Base-by-base conservation (phyloP, 2,797 vertebrate species). In the Premnoplex brunnescens region DNA sequence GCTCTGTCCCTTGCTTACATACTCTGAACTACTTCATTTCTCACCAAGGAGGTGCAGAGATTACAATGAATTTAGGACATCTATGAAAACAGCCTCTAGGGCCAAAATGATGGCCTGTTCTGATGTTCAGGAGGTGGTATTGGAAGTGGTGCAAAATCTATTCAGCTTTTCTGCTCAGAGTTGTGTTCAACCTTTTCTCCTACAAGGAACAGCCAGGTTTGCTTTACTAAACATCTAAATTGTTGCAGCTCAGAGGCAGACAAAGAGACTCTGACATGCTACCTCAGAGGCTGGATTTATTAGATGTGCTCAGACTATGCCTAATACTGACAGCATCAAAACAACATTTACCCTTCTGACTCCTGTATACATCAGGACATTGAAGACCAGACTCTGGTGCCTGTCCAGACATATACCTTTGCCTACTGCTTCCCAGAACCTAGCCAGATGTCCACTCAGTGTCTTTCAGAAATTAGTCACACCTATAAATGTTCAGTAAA, bases 381-480 rank as follows among this genome's bases (percentile, higher is more conserved):
- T 86, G 88, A 95, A 95, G 73, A 90, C 43, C 69, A 81, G 85
- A 81, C 79, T 94, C 68, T 20, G 1, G 10, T 86, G 18, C 95
- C 58, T 97, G 95, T 78, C 73, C 93, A 91, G 91, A 44, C 94
- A 68, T 51, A 96, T 62, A 88, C 73, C 60, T 91, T 90, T 81
- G 79, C 58, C 75, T 91, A 10, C 82, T 83, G 28, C 59, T 95
- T 94, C 76, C 60, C 93, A 95, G 88, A 95, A 91, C 24, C 58
- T 48, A 81, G 62, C n/a, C 62, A 95, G 51, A 69, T 91, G 94
- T 86, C 94, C 90, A 95, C 58, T 93, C 28, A 43, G 30, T 94
- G 83, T 78, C 79, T 95, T 91, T 82, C 80, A 95, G 58, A 91
- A 94, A 86, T 91, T 46, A 96, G 69, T 93, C 93, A 95, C 28